Evolutionary conservation across 2,113 vertebrate species (phyloP).

Genomic region (Clarias batrachus): DNA sequence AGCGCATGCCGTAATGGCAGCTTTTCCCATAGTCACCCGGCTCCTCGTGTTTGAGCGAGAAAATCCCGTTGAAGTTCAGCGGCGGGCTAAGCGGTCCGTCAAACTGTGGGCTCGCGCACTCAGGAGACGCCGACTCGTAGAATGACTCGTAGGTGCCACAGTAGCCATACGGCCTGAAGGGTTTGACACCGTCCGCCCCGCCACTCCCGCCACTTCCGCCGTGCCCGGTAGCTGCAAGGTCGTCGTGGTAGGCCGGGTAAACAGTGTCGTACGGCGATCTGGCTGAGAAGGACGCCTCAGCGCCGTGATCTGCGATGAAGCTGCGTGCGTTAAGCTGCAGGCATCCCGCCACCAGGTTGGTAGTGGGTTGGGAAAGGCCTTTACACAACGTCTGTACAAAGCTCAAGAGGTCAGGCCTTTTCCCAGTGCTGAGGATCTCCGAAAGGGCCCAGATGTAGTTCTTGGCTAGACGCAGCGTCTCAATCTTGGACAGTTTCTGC

Average conservation of each 20-base stretch:
- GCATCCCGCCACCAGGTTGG: conserved; percentile 90
- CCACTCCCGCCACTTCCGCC: conserved; percentile 70
- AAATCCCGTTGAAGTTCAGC: conserved; percentile 93
- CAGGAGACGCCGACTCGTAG: conserved; percentile 85
- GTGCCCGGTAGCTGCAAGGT: conserved; percentile 66
- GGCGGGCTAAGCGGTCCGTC: conserved; percentile 86
- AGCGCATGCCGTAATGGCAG: conserved; percentile 91
- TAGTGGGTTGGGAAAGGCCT: conserved; percentile 89
- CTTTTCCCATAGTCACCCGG: conserved; percentile 86
- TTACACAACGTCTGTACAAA: conserved; percentile 93
- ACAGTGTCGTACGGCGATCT: conserved; percentile 80
- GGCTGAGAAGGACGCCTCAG: conserved; percentile 75
- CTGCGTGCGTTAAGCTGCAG: conserved; percentile 88
- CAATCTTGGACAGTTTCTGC: conserved; percentile 93
- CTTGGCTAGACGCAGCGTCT: conserved; percentile 88
- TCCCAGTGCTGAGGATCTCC: conserved; percentile 86
- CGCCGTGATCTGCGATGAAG: conserved; percentile 81
- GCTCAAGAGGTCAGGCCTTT: conserved; percentile 84
- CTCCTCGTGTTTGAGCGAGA: conserved; percentile 94
- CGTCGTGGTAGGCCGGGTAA: conserved; percentile 83
- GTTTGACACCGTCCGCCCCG: conserved; percentile 73
- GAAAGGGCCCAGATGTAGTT: conserved; percentile 93
- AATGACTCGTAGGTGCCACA: conserved; percentile 84
- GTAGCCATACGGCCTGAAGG: conserved; percentile 84
- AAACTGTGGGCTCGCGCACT: conserved; percentile 84